Base-by-base conservation (phyloP, 1,140 invertebrate genomes). In the Nasonia giraulti region DNA sequence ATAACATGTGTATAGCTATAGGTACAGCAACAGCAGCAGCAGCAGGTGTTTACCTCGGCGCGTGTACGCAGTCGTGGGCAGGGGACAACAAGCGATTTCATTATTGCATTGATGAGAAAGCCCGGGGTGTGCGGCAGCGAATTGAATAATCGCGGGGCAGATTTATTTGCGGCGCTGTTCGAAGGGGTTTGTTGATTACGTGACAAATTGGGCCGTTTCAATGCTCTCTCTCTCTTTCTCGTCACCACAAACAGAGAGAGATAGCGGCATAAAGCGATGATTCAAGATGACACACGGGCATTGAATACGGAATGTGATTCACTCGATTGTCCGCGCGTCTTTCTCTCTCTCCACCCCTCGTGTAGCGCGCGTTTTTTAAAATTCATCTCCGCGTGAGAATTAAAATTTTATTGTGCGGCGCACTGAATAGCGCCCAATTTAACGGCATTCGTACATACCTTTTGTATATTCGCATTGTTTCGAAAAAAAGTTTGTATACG, bases 171-270 rank as follows among this genome's bases (percentile, higher is more conserved):
- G 11, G 12, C n/a, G 75, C 8, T 23, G 23, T 11, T 50, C n/a
- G 44, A 77, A 50, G 55, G 17, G 75, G 27, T 50, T 17, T 37
- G 75, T 50, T 77, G 40, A 77, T 77, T 47, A 77, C 75, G 23
- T 50, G 75, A 27, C 23, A 1, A 77, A 37, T 77, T 44, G 75
- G 10, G n/a, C n/a, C 44, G 75, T 77, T 47, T 50, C 75, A 77
- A 77, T 77, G 75, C 20, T 10, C n/a, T 23, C 23, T 23, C 23
- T 40, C 20, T 27, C n/a, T 62, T 5, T 14, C 55, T 62, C 17
- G 17, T 17, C 55, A 1, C 40, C 8, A 76, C 23, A 76, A 1
- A 44, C 1, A 7, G 20, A 14, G 8, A 20, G 27, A 27, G 27
- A 27, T 69, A 33, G 68, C n/a, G 23, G 23, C 27, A 20, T 69